Percentiles rank a stretch among this genome's conserved stretches.
phyloP scores from a whole-genome alignment of 2,113 vertebrate genomes.

The Antechinus stuartii region DNA sequence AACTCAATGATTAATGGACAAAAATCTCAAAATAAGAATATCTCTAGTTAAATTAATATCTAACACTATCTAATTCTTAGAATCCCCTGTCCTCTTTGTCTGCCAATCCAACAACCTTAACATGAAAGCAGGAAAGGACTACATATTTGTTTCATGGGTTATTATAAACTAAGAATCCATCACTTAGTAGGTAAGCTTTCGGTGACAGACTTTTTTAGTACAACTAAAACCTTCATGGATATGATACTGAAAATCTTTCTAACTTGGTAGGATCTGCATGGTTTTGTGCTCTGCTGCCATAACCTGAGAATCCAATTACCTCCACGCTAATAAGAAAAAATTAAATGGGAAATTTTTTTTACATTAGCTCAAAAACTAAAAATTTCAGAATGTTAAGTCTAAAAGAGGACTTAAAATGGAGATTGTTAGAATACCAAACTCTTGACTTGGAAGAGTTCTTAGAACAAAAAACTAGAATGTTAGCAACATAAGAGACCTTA shows the following conservation, averaged over 20 bases:
- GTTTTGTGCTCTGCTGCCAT: not conserved
- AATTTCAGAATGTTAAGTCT: not conserved
- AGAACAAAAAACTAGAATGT: not conserved
- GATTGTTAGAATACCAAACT: not conserved
- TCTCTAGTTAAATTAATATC: not conserved
- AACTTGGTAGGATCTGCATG: not conserved
- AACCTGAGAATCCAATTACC: not conserved
- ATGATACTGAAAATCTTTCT: not conserved
- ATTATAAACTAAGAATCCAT: not conserved
- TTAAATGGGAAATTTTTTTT: not conserved
- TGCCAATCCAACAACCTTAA: not conserved
- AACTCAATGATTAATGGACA: not conserved
- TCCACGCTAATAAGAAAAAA: not conserved
- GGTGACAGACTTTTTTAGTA: not conserved
- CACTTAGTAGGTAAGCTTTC: not conserved
- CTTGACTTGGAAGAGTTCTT: not conserved
- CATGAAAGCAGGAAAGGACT: not conserved
- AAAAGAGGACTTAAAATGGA: not conserved
- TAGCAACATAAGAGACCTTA: not conserved
- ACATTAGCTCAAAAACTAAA: not conserved
- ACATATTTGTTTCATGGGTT: not conserved
- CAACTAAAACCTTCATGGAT: not conserved
- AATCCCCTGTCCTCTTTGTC: not conserved
- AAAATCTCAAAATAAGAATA: not conserved
- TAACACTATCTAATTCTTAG: not conserved